Evolutionary conservation across 92 coral and sea anemone species (phyloP).

Genomic region (Parazoanthus swiftii): DNA sequence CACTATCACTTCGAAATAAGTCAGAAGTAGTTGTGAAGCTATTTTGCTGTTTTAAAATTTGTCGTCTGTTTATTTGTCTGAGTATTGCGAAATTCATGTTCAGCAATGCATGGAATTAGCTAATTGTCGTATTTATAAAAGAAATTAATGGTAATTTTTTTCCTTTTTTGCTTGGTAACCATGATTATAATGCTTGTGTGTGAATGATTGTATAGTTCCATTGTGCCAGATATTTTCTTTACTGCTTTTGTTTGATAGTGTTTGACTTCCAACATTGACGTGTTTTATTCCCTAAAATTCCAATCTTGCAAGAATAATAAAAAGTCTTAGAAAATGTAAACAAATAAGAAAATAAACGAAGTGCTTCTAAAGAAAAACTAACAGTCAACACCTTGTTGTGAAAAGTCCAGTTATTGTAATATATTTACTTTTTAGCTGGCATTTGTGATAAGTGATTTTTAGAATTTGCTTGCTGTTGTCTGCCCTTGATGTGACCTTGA

Average conservation of each 20-base stretch:
- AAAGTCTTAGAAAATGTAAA: constrained; percentile 2
- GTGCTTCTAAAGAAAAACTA: neutral
- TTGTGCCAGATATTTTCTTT: neutral
- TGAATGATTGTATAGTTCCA: no score
- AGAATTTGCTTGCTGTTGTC: no score
- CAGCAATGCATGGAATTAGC: constrained; percentile 16
- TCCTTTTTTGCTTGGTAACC: neutral
- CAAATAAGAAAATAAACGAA: constrained; percentile 24
- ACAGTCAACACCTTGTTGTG: neutral
- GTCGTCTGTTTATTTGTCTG: neutral
- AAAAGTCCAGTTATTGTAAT: no score
- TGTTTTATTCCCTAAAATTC: neutral
- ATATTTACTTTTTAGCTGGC: neutral
- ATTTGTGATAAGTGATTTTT: neutral
- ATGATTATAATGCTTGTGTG: neutral
- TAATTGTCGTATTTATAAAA: neutral
- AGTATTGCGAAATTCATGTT: constrained; percentile 19
- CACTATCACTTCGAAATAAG: neutral
- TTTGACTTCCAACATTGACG: neutral
- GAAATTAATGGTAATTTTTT: neutral
- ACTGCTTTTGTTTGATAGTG: neutral
- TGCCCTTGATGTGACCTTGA: no score
- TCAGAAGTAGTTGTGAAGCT: constrained; percentile 4
- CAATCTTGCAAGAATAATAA: constrained; percentile 16
- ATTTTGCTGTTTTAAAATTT: neutral